These are phyloP conservation scores for Diorhabda sublineata DNA, from an alignment of 1,140 invertebrate species.

Conservation along the genomic window DNA sequence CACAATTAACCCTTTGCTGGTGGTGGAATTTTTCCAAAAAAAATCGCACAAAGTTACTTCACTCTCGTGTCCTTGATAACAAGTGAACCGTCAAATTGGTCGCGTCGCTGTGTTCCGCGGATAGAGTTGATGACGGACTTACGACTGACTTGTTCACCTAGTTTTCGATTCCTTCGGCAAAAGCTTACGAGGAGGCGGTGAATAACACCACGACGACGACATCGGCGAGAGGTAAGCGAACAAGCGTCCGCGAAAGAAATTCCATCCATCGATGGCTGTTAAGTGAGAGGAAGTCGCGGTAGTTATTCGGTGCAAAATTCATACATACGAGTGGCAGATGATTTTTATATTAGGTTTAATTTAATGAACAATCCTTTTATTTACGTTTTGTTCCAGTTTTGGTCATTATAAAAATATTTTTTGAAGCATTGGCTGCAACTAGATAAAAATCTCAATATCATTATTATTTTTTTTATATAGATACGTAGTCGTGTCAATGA, in stretches of 20 bases:
- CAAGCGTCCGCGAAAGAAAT: not conserved
- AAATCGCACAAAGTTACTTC: slow-evolving; percentile 12
- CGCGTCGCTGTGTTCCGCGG: slow-evolving; percentile 7
- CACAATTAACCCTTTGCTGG: not conserved
- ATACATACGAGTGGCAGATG: not conserved
- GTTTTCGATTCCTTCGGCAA: slow-evolving; percentile 20
- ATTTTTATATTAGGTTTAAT: too few species aligned
- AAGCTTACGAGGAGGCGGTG: not conserved
- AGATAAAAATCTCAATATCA: not conserved
- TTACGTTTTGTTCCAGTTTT: too few species aligned
- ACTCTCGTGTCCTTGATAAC: slow-evolving; percentile 20
- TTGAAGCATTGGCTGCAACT: not conserved
- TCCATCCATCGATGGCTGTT: not conserved
- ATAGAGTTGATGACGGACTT: slow-evolving; percentile 9
- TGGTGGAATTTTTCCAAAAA: slow-evolving; percentile 8
- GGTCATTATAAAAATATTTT: too few species aligned
- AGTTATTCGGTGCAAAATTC: not conserved
- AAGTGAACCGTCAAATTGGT: slow-evolving; percentile 16
- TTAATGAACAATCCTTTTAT: too few species aligned
- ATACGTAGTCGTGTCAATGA: too few species aligned
- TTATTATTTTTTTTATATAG: not conserved
- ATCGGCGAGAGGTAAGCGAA: not conserved
- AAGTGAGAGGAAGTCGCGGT: not conserved
- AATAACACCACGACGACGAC: not conserved
- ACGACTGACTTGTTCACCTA: slow-evolving; percentile 23